These are phyloP conservation scores for Holothuria leucospilota DNA, from an alignment of 53 echinoderm and acorn worm species.

Conservation along the genomic window DNA sequence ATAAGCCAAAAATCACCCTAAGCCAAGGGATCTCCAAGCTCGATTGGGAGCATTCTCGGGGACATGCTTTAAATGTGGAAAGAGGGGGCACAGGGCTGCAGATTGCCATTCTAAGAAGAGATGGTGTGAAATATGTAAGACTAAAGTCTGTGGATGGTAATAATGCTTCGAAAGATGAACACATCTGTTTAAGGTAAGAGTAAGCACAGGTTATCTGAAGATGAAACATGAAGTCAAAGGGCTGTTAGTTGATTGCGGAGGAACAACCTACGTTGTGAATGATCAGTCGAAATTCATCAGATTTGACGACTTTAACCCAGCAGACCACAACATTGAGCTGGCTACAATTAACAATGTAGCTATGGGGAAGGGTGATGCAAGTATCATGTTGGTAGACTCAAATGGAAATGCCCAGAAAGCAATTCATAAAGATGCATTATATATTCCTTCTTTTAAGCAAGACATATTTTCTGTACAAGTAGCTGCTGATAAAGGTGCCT, in stretches of 20 bases:
- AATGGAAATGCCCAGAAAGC: constrained; percentile 5
- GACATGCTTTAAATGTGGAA: not conserved
- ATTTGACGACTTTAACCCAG: constrained; percentile 22
- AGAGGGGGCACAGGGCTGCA: not conserved
- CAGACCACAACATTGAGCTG: constrained; percentile 47
- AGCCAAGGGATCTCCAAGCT: not conserved
- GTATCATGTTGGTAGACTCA: constrained; percentile 4
- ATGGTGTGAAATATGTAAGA: constrained; percentile 16
- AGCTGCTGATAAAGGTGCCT: constrained; percentile 43
- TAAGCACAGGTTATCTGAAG: not conserved
- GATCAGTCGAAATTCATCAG: constrained; percentile 4
- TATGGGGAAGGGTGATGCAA: too few relatives aligned
- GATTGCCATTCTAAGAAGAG: not conserved
- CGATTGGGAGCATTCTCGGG: not conserved
- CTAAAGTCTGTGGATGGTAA: not conserved
- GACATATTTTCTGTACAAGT: too few relatives aligned
- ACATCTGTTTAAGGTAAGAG: constrained; percentile 1
- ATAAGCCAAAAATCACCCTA: not conserved
- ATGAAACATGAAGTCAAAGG: not conserved
- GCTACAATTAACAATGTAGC: constrained; percentile 46
- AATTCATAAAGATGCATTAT: constrained; percentile 43
- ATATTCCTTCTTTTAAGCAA: constrained; percentile 44
- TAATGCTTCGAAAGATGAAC: not conserved
- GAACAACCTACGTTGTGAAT: not conserved
- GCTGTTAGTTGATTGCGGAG: constrained; percentile 3